Conservation (phyloP, 2,113 vertebrate species). For the Chaenocephalus aceratus region DNA sequence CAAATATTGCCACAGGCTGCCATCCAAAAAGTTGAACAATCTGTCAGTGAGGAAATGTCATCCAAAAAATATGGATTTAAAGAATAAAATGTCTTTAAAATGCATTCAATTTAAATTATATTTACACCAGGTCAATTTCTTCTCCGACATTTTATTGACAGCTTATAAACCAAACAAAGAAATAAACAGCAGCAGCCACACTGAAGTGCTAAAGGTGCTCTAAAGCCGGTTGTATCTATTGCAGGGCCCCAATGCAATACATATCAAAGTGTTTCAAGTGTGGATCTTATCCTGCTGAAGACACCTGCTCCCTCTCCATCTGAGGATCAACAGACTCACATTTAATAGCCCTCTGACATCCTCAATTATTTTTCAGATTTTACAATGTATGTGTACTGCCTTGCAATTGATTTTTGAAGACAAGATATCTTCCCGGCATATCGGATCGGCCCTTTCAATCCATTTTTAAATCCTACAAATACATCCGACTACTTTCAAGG, state of each 20-base stretch:
- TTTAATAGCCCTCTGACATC: conserved; percentile 20
- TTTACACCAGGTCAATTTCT: not conserved
- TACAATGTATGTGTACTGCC: not conserved
- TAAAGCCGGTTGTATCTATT: conserved; percentile 3
- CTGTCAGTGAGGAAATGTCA: not conserved
- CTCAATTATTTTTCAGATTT: conserved; percentile 13
- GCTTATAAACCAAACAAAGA: not conserved
- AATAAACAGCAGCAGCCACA: conserved; percentile 4
- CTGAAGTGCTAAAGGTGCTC: conserved; percentile 2
- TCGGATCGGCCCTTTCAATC: not conserved
- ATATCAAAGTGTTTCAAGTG: conserved; percentile 4
- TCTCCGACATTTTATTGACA: conserved; percentile 1
- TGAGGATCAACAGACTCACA: conserved; percentile 4
- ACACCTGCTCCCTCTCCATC: conserved; percentile 12
- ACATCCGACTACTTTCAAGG: not conserved
- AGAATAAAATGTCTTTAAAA: not conserved
- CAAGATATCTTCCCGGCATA: not conserved
- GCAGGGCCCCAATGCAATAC: not conserved
- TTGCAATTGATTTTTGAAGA: conserved; percentile 2
- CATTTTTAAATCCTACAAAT: not conserved
- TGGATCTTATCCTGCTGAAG: conserved; percentile 5
- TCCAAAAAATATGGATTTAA: not conserved
- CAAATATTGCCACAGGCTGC: conserved; percentile 20
- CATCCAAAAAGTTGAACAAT: not conserved
- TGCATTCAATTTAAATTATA: not conserved